A percentile compares a stretch with the other conserved stretches of the same genome.
Evolutionary conservation across 2,888 invertebrate species (phyloP).

Genomic region (Lysandra coridon): DNA sequence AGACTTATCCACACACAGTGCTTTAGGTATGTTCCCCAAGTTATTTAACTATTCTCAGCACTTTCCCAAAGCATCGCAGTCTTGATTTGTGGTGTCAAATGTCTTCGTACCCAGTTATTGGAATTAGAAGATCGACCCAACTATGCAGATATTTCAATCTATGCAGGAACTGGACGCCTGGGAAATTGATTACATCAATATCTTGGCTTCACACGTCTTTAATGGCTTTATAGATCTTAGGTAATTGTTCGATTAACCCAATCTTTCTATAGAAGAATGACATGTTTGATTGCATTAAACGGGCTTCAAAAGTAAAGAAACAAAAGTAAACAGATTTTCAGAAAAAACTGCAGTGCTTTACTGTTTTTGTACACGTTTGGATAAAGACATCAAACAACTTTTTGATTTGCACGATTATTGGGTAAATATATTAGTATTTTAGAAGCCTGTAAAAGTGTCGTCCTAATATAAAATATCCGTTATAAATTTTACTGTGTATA

Average conservation of each 20-base stretch:
- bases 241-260: background rate
- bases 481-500: too few species aligned
- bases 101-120: background rate
- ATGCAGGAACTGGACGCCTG: background rate
- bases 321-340: too few species aligned
- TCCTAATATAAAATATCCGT: too few species aligned
- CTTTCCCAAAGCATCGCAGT: background rate
- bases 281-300: background rate
- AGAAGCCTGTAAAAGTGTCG: too few species aligned
- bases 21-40: background rate
- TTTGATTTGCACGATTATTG: too few species aligned
- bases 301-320: too few species aligned
- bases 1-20: background rate
- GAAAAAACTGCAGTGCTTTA: too few species aligned
- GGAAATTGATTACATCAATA: slow-evolving; percentile 3
- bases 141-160: background rate
- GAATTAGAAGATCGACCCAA: background rate
- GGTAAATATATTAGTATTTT: too few species aligned
- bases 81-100: background rate
- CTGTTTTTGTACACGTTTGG: too few species aligned
- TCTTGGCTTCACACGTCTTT: background rate
- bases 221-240: background rate
- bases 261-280: background rate
- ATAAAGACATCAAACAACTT: too few species aligned
- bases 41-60: background rate